Evolutionary conservation across 2,797 vertebrate species (phyloP).

Genomic region (Oreochromis grahami): DNA sequence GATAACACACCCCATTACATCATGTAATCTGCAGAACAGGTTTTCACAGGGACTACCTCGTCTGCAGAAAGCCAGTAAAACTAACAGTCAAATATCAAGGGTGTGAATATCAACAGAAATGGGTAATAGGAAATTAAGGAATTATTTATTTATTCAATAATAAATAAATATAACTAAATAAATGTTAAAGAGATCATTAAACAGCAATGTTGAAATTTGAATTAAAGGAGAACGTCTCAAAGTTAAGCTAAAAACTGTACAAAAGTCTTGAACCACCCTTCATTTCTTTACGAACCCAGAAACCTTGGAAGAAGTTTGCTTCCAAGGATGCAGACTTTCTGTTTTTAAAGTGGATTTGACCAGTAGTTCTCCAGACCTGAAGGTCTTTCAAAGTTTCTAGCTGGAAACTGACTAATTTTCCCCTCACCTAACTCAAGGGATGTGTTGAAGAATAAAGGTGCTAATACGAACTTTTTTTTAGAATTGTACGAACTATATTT

Average conservation of each 20-base stretch:
- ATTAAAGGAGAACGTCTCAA: neutral
- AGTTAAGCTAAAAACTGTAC: neutral
- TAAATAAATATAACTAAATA: neutral
- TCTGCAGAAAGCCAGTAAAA: neutral
- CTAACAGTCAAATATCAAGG: neutral
- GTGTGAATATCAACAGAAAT: neutral
- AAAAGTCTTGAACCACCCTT: neutral
- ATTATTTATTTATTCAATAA: neutral
- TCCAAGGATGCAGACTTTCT: neutral
- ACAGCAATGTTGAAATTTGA: neutral
- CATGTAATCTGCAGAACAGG: neutral
- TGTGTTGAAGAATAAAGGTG: neutral
- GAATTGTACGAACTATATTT: fast-evolving
- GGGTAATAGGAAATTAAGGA: neutral
- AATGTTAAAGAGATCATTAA: neutral
- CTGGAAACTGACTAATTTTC: neutral
- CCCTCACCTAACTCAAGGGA: neutral
- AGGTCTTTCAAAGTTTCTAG: neutral
- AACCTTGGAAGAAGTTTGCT: neutral
- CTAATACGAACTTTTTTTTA: neutral
- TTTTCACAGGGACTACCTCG: neutral
- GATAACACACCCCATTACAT: neutral
- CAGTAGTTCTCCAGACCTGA: neutral
- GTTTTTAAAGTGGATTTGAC: neutral
- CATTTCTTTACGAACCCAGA: fast-evolving